Conservation (phyloP, 2,888 invertebrate species). For the Oithona nana region DNA sequence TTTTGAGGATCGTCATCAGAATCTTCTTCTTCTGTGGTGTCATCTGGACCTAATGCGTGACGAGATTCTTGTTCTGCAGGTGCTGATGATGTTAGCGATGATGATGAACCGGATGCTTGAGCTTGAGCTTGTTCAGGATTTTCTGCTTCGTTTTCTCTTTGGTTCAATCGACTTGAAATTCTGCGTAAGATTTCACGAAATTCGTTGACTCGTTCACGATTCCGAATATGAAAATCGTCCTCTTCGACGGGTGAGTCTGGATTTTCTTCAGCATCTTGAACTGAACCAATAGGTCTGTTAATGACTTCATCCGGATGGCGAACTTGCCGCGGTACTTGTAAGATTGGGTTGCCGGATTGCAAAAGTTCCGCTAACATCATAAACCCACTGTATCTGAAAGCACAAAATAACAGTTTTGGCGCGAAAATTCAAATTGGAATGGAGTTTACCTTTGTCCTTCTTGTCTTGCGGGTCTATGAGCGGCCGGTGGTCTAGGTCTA, state of each 20-base stretch:
- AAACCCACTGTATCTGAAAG: not conserved
- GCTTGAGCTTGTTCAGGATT: not conserved
- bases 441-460: too few relatives aligned
- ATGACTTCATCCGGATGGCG: not conserved
- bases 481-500: not conserved
- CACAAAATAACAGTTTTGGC: too few relatives aligned
- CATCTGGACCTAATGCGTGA: not conserved
- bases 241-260: not conserved
- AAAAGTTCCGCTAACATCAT: not conserved
- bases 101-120: not conserved
- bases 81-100: not conserved
- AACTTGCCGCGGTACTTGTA: not conserved
- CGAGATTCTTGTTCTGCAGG: not conserved
- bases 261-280: not conserved
- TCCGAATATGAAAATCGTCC: not conserved
- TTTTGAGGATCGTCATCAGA: not conserved
- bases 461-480: too few relatives aligned
- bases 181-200: not conserved
- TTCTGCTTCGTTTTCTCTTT: not conserved
- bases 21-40: not conserved
- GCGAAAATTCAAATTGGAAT: too few relatives aligned
- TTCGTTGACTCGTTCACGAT: not conserved
- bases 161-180: not conserved
- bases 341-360: not conserved
- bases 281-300: not conserved